Base-by-base conservation (phyloP, 2,888 invertebrate species). In the Teleogryllus oceanicus region DNA sequence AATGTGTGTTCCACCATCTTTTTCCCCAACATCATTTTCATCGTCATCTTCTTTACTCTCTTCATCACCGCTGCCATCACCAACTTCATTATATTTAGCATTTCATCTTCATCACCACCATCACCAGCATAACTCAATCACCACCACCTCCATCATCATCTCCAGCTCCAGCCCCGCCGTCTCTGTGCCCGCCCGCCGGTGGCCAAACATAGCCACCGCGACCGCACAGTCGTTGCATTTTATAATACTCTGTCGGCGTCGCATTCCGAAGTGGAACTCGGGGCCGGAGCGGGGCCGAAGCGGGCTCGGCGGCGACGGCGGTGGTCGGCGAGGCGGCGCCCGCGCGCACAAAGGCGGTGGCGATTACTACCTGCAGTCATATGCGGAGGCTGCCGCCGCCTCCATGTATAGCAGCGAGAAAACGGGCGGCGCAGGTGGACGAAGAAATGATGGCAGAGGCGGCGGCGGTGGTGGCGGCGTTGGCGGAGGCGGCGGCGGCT, bases 361-460 rank as follows among this genome's bases (percentile, higher is more conserved):
- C 62, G 62, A 62, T 62, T 62, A 62, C 13, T 62, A 62, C 62
- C 16, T 13, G 16, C 16, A 13, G 62, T 62, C 62, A 62, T 62
- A 62, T 62, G 62, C 62, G 62, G n/a, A 62, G 62, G 62, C 62
- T 18, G 62, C 62, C 4, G 62, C 62, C n/a, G 62, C 62, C 62
- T 62, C 62, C 62, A 62, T 62, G 62, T 62, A 62, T 62, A 62
- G 62, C 62, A 62, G 62, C 62, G 62, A 62, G 62, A 62, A 62
- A 62, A 62, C n/a, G 62, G 16, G 62, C 62, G 62, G 16, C n/a
- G 62, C 16, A 18, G 62, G n/a, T 62, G 62, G 62, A 62, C n/a
- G 62, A 13, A 62, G 62, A 13, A n/a, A n/a, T 62, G 62, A 18
- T 62, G 62, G 62, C 62, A 10, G n/a, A 2, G 62, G 8, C 13